Percentiles rank a stretch among this genome's conserved stretches.
Evolutionary conservation across 35 echinoderm and acorn worm genomes (phyloP).

Genomic region (Anneissia japonica): DNA sequence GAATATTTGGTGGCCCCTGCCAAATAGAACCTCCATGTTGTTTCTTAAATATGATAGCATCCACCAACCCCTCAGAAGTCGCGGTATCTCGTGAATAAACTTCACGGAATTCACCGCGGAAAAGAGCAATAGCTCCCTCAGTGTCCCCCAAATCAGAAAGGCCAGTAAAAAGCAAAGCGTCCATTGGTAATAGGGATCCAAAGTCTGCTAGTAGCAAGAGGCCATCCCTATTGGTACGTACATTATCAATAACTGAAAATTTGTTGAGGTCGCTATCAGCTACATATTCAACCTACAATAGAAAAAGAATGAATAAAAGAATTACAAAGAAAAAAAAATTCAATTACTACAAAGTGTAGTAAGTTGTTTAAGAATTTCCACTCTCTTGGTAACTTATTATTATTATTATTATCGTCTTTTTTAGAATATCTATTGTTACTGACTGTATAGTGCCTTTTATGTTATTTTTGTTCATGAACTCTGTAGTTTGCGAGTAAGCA

Average conservation of each 20-base stretch:
- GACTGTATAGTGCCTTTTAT: no score
- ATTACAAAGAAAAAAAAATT: no score
- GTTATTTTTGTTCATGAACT: no score
- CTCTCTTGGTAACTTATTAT: no score
- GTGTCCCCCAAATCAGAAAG: background rate
- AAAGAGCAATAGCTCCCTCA: background rate
- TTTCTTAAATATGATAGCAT: background rate
- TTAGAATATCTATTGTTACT: no score
- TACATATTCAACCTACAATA: conserved; percentile 26
- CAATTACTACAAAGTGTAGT: no score
- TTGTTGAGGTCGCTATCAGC: conserved; percentile 10
- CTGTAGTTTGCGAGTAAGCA: no score
- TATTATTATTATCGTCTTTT: no score
- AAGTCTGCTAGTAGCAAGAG: conserved; percentile 68
- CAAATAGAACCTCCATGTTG: background rate
- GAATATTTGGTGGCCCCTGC: background rate
- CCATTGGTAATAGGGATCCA: background rate
- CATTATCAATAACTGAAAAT: conserved; percentile 25
- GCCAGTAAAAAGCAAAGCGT: conserved; percentile 27
- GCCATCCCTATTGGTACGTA: conserved; percentile 68
- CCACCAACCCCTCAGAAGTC: background rate
- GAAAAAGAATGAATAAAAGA: background rate
- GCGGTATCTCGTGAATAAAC: background rate
- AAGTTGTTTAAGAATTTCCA: no score
- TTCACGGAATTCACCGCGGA: background rate